phyloP scores from a whole-genome alignment of 2,113 vertebrate species.

The Ursus arctos region DNA sequence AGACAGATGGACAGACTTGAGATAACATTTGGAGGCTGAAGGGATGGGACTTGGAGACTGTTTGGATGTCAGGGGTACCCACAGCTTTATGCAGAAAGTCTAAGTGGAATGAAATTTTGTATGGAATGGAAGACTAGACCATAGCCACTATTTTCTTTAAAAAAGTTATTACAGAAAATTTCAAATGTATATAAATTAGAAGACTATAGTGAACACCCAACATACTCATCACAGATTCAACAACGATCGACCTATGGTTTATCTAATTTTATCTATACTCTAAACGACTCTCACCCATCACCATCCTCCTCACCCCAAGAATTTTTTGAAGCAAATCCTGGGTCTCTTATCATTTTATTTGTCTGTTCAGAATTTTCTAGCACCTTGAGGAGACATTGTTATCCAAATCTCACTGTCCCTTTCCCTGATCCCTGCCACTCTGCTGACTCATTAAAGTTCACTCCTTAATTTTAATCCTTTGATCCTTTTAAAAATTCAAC shows the following conservation, averaged over 20 bases:
- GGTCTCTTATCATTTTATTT: background rate
- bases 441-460: constrained; percentile 46
- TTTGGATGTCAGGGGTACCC: background rate
- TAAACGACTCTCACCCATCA: background rate
- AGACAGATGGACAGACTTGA: background rate
- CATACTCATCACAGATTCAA: background rate
- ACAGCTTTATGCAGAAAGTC: background rate
- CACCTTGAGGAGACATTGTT: background rate
- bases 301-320: too few species aligned
- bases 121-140: background rate
- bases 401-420: background rate
- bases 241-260: background rate
- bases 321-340: background rate
- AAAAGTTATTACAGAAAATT: background rate
- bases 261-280: background rate
- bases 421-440: background rate
- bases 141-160: background rate
- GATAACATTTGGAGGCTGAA: background rate
- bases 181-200: background rate
- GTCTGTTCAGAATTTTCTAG: background rate
- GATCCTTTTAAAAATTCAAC: constrained; percentile 33
- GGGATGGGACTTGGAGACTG: background rate
- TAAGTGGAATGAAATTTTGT: background rate
- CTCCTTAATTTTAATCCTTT: constrained; percentile 30
- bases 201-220: background rate